Evolutionary conservation across 2,113 vertebrate species (phyloP), one percentile per base, ranked within the genome.

Genomic region (Mobula hypostoma): DNA sequence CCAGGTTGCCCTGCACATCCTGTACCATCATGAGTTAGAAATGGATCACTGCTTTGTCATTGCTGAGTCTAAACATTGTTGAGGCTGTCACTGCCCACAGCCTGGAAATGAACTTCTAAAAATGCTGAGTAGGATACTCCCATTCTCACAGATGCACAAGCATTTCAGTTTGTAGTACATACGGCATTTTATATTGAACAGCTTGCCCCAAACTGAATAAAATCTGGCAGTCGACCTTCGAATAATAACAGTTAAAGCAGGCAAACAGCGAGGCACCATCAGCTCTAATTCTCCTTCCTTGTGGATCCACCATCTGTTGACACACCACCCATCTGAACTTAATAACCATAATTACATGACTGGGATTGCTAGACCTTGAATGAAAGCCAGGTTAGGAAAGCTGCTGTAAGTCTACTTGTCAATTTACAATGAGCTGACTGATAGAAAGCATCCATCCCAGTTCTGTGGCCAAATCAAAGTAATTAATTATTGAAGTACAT

Each of bases 291-390:
- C 36, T 17, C 88, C 66, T 91, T 36, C 63, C 88, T 70, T 36
- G 80, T 72, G 66, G 88, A 92, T 68, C 63, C 32, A 40, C 88
- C 88, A 92, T 70, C 88, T 92, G 88, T n/a, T 92, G 63, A 92
- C 88, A 68, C 88, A 70, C 88, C 88, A 92, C 63, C 36, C 88
- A 92, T 72, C 17, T 8, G n/a, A 72, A 92, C 63, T 40, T 92
- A 68, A 92, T 92, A 92, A 24, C 66, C 68, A 63, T 92, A 92
- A 92, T 92, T 92, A 92, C 88, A 92, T 70, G n/a, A 24, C 66
- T 92, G 88, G 88, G 63, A 40, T 7, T 40, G 66, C 66, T 40
- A 70, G 66, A 68, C 88, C 66, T 92, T 92, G 88, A 92, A 92
- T 5, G 32, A 6, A 70, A 92, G 88, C 88, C 66, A 92, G 66